These are phyloP conservation scores for Rhegmatorhina hoffmannsi DNA, from an alignment of 2,113 vertebrate species.

Conservation along the genomic window DNA sequence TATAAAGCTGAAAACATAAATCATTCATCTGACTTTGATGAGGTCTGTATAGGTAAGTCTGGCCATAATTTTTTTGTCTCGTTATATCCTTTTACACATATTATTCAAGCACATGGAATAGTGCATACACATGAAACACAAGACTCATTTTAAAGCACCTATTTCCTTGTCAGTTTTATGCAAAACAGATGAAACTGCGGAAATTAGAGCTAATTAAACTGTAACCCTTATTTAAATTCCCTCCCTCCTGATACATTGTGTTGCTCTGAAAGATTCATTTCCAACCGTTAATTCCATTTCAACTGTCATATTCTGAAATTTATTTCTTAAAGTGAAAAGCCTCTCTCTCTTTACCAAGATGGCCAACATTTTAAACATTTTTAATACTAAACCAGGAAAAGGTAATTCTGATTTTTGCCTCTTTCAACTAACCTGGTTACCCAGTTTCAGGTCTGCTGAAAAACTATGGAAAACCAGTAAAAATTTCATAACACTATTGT, in stretches of 20 bases:
- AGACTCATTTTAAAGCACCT: neutral
- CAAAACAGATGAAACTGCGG: neutral
- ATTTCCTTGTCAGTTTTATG: neutral
- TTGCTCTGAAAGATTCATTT: neutral
- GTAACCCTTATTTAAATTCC: neutral
- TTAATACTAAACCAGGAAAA: neutral
- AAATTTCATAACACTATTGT: accelerated
- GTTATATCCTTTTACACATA: neutral
- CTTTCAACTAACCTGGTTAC: neutral
- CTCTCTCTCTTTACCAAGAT: neutral
- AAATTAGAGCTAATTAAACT: neutral
- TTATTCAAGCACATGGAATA: neutral
- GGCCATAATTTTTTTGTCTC: neutral
- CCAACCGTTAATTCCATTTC: neutral
- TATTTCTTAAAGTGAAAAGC: neutral
- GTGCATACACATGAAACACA: neutral
- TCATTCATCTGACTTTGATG: neutral
- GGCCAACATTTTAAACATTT: neutral
- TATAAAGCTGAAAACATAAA: neutral
- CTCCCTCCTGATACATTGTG: neutral
- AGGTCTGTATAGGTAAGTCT: neutral
- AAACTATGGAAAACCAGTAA: neutral
- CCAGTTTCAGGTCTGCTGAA: neutral
- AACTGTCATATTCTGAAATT: neutral
- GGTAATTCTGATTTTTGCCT: neutral